Conservation (phyloP, 1,140 invertebrate species). For the Maconellicoccus hirsutus region DNA sequence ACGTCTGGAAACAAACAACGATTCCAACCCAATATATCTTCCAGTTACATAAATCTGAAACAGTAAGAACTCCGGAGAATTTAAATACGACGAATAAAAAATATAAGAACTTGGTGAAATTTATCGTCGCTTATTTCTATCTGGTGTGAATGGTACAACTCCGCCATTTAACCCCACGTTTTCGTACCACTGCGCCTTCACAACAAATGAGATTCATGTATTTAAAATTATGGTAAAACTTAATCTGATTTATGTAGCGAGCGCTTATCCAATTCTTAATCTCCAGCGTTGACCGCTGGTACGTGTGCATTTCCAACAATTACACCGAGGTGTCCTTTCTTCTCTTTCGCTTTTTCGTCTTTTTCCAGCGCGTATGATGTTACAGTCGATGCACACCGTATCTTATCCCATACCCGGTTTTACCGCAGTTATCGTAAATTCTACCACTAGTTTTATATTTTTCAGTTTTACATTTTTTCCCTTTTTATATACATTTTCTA, state of each 20-base stretch:
- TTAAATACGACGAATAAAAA: neutral
- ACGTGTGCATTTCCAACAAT: neutral
- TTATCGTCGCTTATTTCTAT: neutral
- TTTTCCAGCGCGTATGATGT: neutral
- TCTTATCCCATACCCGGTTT: neutral
- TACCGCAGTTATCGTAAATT: neutral
- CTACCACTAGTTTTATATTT: neutral
- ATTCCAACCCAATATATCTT: neutral
- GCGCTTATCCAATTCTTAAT: neutral
- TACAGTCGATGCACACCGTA: neutral
- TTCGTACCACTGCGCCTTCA: neutral
- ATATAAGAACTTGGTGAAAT: neutral
- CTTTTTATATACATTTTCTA: neutral
- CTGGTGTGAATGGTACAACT: neutral
- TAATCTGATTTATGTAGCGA: slow-evolving; percentile 1
- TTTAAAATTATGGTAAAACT: slow-evolving; percentile 10
- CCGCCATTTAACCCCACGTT: neutral
- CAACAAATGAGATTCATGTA: slow-evolving; percentile 4
- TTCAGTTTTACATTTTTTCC: neutral
- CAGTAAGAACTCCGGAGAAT: neutral
- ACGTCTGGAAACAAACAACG: neutral
- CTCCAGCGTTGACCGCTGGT: neutral
- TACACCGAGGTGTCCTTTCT: neutral
- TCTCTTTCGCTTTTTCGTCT: neutral
- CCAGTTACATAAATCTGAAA: neutral